Base-by-base conservation (phyloP, 1,140 invertebrate species). In the Drosophila sp. region DNA sequence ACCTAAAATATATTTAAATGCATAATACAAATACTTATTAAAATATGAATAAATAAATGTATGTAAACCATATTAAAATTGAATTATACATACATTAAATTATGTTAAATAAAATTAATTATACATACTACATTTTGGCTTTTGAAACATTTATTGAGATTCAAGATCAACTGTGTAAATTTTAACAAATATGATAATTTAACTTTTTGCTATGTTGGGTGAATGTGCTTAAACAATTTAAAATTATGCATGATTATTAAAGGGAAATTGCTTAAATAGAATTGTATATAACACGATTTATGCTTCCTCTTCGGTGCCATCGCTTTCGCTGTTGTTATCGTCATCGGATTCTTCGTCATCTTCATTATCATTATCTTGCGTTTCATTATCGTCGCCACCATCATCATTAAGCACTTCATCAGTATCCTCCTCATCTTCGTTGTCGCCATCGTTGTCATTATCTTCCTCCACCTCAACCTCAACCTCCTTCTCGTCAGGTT, bases 91-190 rank as follows among this genome's bases (percentile, higher is more conserved):
- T 89, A 87, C 72, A 76, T 79, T 89, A 89, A 87, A 89, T 87
- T 89, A 87, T 87, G 83, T 89, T 89, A 89, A 89, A 89, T 89
- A 89, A 87, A 87, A 87, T 87, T 87, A 87, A 86, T 87, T 81
- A 87, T 86, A 86, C 82, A 82, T 78, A 71, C 3, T 78, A 71
- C 3, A 18, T 18, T 67, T 16, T 27, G 25, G 8, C 11, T 34
- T 7, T 29, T 16, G 11, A 9, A 8, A 11, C 6, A 7, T 56
- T 64, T 50, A 32, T 40, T 58, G 8, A 2, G n/a, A 50, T 14
- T 63, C 9, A 16, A 36, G n/a, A 36, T 36, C 9, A 56, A 27
- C 13, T n/a, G 8, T 50, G 32, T 1, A 14, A 67, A 8, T 27
- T 7, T 45, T 46, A 4, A 58, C 7, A 58, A 25, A 59, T 59